Base-by-base conservation (phyloP, 2,888 invertebrate genomes). In the Drosophila borealis region DNA sequence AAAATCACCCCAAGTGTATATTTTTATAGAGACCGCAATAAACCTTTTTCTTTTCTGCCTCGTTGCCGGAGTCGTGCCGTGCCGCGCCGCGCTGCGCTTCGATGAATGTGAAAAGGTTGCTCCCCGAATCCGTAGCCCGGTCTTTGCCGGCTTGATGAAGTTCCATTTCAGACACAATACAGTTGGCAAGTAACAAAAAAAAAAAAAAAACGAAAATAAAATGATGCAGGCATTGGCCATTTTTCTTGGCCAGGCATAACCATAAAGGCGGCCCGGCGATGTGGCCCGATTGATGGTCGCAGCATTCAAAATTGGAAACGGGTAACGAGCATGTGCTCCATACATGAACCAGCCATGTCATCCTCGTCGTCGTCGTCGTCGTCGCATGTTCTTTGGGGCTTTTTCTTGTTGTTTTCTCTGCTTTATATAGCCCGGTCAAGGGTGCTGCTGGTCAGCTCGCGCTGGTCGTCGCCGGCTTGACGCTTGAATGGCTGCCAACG, bases 1-100 rank as follows among this genome's bases (percentile, higher is more conserved):
- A 77, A 82, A 88, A 86, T 88, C 85, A 85, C 85, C 85, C 85
- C 88, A 88, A 85, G 88, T 84, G 84, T 84, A 83, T 88, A 88
- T 86, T 88, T 88, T 86, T 88, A 85, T 88, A 83, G 88, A 88
- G 88, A 86, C 88, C 85, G 88, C 85, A 85, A 85, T 85, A 85
- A 85, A 85, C 85, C 85, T 85, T 85, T 85, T 85, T 83, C 80
- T 82, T 82, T 72, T 63, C 80, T 66, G 45, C 55, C 63, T 57
- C 56, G 55, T 56, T 61, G 36, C 57, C 61, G 66, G n/a, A n/a
- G n/a, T 17, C 17, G 17, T 17, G 17, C 17, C 17, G 17, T 60
- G 34, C 57, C 61, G 63, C 42, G 14, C 57, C 60, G 61, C 62
- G 72, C 48, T 74, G 72, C 79, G 80, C 72, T 78, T 75, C 77